These are phyloP conservation scores for Drosophila koepferae DNA, from an alignment of 2,888 invertebrate genomes.

Conservation along the genomic window DNA sequence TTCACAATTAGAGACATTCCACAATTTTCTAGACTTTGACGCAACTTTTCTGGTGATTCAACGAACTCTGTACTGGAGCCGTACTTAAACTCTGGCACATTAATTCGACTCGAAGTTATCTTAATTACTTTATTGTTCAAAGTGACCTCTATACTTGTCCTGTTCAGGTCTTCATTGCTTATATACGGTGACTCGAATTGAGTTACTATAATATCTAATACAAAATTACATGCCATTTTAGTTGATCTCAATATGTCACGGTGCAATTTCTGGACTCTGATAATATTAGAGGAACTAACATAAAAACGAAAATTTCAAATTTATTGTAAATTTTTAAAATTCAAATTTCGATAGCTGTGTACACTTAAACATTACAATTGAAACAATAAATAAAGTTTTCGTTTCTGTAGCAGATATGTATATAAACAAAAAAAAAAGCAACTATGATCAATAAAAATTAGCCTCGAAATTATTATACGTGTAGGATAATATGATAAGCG, in stretches of 20 bases:
- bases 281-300: background rate
- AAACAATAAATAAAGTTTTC: background rate
- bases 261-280: background rate
- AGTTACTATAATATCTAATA: slow-evolving; percentile 70
- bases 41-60: slow-evolving; percentile 56
- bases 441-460: background rate
- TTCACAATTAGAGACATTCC: slow-evolving; percentile 68
- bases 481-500: too few species aligned
- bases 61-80: slow-evolving; percentile 66
- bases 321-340: slow-evolving; percentile 1
- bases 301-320: slow-evolving; percentile 10
- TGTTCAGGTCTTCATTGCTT: slow-evolving; percentile 41
- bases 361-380: background rate
- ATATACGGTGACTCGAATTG: slow-evolving; percentile 47
- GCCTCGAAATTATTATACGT: background rate
- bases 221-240: slow-evolving; percentile 37
- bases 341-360: slow-evolving; percentile 1
- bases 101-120: slow-evolving; percentile 73
- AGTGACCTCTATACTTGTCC: slow-evolving; percentile 54
- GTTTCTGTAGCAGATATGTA: background rate
- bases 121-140: slow-evolving; percentile 61
- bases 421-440: slow-evolving; percentile 4
- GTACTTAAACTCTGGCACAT: slow-evolving; percentile 71
- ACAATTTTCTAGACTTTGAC: slow-evolving; percentile 45
- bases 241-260: too few species aligned